These are phyloP conservation scores for Magallana nippona DNA, from an alignment of 2,888 invertebrate genomes.

Conservation along the genomic window DNA sequence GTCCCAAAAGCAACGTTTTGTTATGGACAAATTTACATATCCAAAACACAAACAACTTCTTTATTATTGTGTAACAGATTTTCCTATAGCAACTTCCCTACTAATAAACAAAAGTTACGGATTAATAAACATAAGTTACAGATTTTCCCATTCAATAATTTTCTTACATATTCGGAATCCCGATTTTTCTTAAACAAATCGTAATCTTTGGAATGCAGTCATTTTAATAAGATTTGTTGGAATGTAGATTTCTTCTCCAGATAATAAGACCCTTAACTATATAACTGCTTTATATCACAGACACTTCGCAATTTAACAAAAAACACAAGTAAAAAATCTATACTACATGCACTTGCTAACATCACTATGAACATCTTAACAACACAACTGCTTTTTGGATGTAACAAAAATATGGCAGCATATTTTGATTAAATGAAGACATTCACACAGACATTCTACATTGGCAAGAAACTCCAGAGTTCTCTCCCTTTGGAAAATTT, in stretches of 20 bases:
- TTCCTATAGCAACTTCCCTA: too few species aligned
- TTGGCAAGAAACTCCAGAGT: slow-evolving; percentile 15
- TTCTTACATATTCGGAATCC: too few species aligned
- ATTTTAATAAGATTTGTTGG: background rate
- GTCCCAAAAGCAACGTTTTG: background rate
- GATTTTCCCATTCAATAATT: too few species aligned
- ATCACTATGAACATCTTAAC: background rate
- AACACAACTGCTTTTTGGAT: background rate
- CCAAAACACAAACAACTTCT: too few species aligned
- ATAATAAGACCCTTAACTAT: too few species aligned
- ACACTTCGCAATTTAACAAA: background rate
- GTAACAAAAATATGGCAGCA: slow-evolving; percentile 25
- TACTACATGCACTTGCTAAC: background rate
- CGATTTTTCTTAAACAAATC: too few species aligned
- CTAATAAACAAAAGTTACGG: too few species aligned
- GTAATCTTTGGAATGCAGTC: too few species aligned
- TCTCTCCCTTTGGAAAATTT: background rate
- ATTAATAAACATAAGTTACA: too few species aligned
- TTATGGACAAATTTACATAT: background rate
- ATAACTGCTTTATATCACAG: background rate
- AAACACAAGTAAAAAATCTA: slow-evolving; percentile 2
- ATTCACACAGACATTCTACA: slow-evolving; percentile 1
- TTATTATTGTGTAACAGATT: too few species aligned
- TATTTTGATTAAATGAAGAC: slow-evolving; percentile 21
- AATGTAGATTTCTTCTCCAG: background rate